phyloP scores from a whole-genome alignment of 2,888 invertebrate genomes.

The Germaria angustata region DNA sequence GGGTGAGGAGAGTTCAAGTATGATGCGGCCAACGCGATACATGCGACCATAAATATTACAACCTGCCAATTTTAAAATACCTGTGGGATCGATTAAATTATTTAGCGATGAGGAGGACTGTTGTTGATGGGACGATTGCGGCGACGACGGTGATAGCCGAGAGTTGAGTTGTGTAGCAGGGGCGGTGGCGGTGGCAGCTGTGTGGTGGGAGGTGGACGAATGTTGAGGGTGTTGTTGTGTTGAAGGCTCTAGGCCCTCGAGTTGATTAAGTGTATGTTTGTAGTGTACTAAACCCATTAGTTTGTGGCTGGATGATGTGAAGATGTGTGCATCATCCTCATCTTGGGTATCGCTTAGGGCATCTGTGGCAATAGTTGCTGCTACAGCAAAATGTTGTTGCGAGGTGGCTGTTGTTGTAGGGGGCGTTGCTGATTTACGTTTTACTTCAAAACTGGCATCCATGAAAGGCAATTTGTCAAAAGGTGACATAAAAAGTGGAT shows the following conservation, averaged over 20 bases:
- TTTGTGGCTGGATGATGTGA: slow-evolving; percentile 51
- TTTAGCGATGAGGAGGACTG: slow-evolving; percentile 61
- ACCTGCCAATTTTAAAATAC: slow-evolving; percentile 88
- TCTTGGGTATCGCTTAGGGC: slow-evolving; percentile 10
- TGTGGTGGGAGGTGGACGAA: neutral
- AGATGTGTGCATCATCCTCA: slow-evolving; percentile 8
- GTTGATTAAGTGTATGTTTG: slow-evolving; percentile 71
- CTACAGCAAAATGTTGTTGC: slow-evolving; percentile 58
- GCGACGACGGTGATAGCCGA: slow-evolving; percentile 53
- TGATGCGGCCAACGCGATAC: slow-evolving; percentile 91
- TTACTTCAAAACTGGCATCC: slow-evolving; percentile 77
- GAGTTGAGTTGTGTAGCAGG: slow-evolving; percentile 38
- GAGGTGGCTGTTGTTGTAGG: slow-evolving; percentile 55
- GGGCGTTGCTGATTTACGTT: slow-evolving; percentile 70
- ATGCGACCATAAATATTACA: slow-evolving; percentile 95
- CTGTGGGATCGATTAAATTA: slow-evolving; percentile 79
- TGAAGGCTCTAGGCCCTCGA: slow-evolving; percentile 70
- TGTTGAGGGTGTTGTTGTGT: neutral
- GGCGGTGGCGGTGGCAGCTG: neutral
- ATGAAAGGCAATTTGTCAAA: slow-evolving; percentile 78
- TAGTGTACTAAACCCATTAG: slow-evolving; percentile 73
- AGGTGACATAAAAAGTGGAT: slow-evolving; percentile 76
- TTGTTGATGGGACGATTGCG: slow-evolving; percentile 12
- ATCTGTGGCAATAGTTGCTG: slow-evolving; percentile 35
- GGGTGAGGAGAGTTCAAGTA: slow-evolving; percentile 89